Base-by-base conservation (phyloP, 1,140 invertebrate species). In the Sinella curviseta region DNA sequence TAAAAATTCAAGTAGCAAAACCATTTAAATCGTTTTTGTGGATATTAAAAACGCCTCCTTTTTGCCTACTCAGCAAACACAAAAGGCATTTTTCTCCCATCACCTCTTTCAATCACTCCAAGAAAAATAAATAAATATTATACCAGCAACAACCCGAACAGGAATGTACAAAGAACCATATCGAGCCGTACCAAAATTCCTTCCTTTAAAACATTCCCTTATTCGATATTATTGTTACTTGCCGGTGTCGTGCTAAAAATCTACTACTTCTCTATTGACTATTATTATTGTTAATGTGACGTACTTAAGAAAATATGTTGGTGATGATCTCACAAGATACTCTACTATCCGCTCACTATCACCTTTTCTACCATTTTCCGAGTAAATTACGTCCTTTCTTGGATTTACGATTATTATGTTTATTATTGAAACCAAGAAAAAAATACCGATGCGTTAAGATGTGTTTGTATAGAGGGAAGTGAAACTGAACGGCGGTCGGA, bases 351-450 rank as follows among this genome's bases (percentile, higher is more conserved):
- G 57, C 14, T 65, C 14, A n/a, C 4, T 26, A 16, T n/a, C 24
- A 4, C 57, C 24, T 65, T 65, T 17, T 14, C 57, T 8, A 8
- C 57, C 24, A n/a, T 65, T 65, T 70, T 31, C 28, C 65, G 26
- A 65, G 26, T 65, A 70, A 33, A 70, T 70, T 60, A 60, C 57
- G 57, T 60, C 57, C 65, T 70, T 70, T 70, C 65, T 31, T 70
- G 30, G 65, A 70, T 70, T 70, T 70, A 70, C 65, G 65, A 70
- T 70, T 14, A 65, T 65, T 65, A 65, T n/a, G 24, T 33, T 31
- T 70, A 26, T 3, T 60, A 60, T 60, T 60, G 57, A n/a, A n/a
- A 26, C 24, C 4, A 17, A 65, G 57, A 26, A n/a, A 65, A 26
- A 65, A 65, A 65, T 26, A 65, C 57, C 57, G 57, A 4, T 26